Percentiles rank a stretch among this genome's conserved stretches.
These are phyloP conservation scores for Triplophysa yarkandensis DNA, from an alignment of 2,797 vertebrate genomes.

Conservation along the genomic window DNA sequence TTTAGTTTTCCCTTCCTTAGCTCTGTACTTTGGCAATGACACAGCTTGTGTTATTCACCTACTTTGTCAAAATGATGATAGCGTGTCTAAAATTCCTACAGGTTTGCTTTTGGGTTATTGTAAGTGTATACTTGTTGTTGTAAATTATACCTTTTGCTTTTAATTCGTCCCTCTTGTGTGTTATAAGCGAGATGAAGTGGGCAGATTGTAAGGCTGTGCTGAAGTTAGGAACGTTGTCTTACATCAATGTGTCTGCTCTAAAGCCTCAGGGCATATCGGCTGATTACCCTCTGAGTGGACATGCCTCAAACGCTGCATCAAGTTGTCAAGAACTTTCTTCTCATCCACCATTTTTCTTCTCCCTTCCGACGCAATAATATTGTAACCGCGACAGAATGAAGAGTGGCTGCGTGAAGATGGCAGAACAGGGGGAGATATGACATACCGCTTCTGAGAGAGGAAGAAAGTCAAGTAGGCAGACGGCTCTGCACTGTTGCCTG, in stretches of 20 bases:
- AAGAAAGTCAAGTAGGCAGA: conserved; percentile 15
- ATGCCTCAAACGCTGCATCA: conserved; percentile 63
- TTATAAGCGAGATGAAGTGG: conserved; percentile 39
- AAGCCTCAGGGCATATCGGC: conserved; percentile 59
- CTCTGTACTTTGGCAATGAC: background rate
- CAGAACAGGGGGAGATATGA: conserved; percentile 16
- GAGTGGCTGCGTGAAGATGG: conserved; percentile 39
- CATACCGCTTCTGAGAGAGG: conserved; percentile 1
- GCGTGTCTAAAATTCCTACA: background rate
- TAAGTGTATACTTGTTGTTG: conserved; percentile 26
- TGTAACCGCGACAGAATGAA: conserved; percentile 54
- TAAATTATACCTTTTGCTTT: conserved; percentile 14
- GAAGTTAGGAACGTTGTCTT: conserved; percentile 55
- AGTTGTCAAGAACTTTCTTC: conserved; percentile 60
- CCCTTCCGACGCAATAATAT: conserved; percentile 55
- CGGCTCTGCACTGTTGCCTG: conserved; percentile 1
- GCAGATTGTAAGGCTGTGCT: conserved; percentile 34
- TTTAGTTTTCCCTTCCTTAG: conserved; percentile 10
- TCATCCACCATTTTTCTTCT: conserved; percentile 52
- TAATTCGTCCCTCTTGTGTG: conserved; percentile 9
- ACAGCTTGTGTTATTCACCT: conserved; percentile 11
- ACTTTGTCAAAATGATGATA: conserved; percentile 30
- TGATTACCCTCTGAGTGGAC: conserved; percentile 64
- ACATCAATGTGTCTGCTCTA: conserved; percentile 61
- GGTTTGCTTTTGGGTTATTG: conserved; percentile 35